Base-by-base conservation (phyloP, 2,888 invertebrate species). In the Dicyrtomina minuta region DNA sequence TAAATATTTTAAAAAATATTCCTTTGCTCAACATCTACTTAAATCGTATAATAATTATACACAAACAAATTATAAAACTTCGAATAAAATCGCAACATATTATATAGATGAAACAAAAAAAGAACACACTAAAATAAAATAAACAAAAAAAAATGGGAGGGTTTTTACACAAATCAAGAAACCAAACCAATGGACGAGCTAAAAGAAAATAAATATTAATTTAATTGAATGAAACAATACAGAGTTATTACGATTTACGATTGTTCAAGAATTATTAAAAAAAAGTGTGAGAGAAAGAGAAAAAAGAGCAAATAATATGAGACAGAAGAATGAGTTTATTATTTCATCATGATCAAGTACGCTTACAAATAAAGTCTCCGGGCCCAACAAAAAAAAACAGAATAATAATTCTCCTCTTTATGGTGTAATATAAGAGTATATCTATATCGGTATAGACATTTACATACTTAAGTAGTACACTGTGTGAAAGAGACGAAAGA, bases 1-100 rank as follows among this genome's bases (percentile, higher is more conserved):
- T 27, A n/a, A 58, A 46, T 46, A 46, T n/a, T 46, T n/a, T 33
- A 58, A 58, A 39, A 17, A 27, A 15, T 58, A 58, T 58, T 58
- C 58, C 49, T 62, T 62, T 62, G 62, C 62, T 62, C 62, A 62
- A 62, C 49, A 62, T 62, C 62, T 62, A 62, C 51, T 51, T 46
- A 49, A 24, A 58, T 27, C 27, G 17, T 20, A 22, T 51, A 12
- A 51, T 20, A 51, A 20, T 20, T 5, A 46, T 15, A 51, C 12
- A 51, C 22, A 51, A 20, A 20, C n/a, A 51, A 51, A 12, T 20
- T 20, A 12, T 17, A 51, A 46, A 22, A 51, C 22, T 51, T 51
- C 20, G 15, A 46, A 46, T 46, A 46, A 51, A 17, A 51, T 17
- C 17, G 51, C 51, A 51, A 51, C 17, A 20, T 20, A 51, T 46